These are phyloP conservation scores for Elephas maximus DNA, from an alignment of 2,113 vertebrate species.

Conservation along the genomic window DNA sequence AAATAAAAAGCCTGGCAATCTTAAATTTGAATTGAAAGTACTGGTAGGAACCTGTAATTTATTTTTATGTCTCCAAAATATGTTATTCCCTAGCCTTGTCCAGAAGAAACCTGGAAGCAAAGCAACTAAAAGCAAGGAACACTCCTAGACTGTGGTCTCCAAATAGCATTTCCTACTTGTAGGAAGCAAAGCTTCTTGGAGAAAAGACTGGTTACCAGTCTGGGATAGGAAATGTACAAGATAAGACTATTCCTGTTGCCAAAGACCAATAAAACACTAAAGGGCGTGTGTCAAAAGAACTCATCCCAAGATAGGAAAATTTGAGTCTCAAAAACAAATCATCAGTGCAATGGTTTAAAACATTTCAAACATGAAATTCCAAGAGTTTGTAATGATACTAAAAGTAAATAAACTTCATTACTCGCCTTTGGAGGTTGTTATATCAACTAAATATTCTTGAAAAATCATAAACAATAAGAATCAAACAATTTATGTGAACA, in stretches of 20 bases:
- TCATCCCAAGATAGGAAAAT: background rate
- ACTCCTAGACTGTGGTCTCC: background rate
- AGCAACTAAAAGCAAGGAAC: background rate
- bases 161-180: background rate
- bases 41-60: background rate
- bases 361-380: background rate
- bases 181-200: background rate
- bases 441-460: background rate
- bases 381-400: background rate
- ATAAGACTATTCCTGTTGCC: background rate
- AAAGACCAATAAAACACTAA: constrained; percentile 18
- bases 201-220: background rate
- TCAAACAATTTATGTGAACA: background rate
- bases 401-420: background rate
- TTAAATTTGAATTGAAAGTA: constrained; percentile 13
- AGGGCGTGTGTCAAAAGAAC: background rate
- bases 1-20: background rate
- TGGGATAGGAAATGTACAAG: background rate
- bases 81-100: background rate
- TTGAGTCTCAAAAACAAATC: background rate
- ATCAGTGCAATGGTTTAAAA: background rate
- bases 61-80: background rate
- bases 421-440: background rate
- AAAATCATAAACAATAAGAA: background rate
- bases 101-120: background rate